Evolutionary conservation across 2,797 vertebrate species (phyloP).

Genomic region (Distichodus sexfasciatus): DNA sequence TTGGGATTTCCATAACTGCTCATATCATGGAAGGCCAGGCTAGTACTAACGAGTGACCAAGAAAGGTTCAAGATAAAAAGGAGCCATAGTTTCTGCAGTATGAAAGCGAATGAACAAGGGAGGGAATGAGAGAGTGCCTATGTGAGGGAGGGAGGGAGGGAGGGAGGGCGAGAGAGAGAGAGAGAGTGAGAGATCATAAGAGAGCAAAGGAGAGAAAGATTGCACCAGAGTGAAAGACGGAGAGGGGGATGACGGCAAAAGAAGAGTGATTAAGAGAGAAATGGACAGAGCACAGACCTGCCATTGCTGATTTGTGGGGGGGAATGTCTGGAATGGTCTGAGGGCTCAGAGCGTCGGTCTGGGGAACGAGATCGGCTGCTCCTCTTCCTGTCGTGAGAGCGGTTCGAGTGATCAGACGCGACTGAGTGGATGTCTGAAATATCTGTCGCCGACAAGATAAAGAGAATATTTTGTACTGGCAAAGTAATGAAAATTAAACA

Average conservation of each 20-base stretch:
- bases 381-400: constrained; percentile 90
- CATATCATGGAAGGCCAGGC: background rate
- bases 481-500: background rate
- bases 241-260: background rate
- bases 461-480: background rate
- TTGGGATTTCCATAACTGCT: background rate
- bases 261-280: background rate
- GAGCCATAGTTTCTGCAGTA: background rate
- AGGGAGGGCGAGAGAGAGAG: background rate
- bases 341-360: constrained; percentile 93
- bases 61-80: too few species aligned
- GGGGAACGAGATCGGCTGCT: constrained; percentile 93
- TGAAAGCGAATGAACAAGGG: too few species aligned
- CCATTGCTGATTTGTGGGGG: constrained; percentile 95
- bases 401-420: constrained; percentile 97
- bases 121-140: too few species aligned
- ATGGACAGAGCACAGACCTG: constrained; percentile 75
- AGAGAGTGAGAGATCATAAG: background rate
- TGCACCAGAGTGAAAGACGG: background rate
- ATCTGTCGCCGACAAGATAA: constrained; percentile 75
- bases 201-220: background rate
- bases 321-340: constrained; percentile 94
- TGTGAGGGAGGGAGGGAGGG: too few species aligned
- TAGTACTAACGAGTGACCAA: background rate
- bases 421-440: constrained; percentile 99